Evolutionary conservation across 23 tunicate species (phyloP).

Genomic region (Trididemnum nubilum): DNA sequence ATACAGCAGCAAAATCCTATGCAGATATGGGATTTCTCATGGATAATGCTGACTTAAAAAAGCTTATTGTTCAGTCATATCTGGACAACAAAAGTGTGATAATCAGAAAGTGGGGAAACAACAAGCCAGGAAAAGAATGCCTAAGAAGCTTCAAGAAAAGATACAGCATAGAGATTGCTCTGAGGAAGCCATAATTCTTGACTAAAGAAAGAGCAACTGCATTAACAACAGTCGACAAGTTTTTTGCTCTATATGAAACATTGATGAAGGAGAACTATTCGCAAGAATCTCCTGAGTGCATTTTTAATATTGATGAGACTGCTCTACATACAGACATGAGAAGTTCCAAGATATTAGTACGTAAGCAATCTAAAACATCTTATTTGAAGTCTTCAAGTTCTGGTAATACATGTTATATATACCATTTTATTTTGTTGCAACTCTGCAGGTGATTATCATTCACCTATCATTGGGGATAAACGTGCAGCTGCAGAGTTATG

Average conservation of each 20-base stretch:
- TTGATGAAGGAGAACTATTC: not conserved
- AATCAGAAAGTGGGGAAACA: not conserved
- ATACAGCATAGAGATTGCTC: not conserved
- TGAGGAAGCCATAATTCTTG: not conserved
- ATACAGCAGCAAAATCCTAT: too few relatives aligned
- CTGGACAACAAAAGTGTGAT: not conserved
- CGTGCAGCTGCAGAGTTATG: not conserved
- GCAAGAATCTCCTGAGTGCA: not conserved
- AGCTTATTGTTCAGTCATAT: not conserved
- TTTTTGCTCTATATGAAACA: not conserved
- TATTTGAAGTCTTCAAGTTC: not conserved
- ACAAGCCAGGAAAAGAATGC: constrained; percentile 6
- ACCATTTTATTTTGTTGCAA: not conserved
- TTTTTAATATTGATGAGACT: not conserved
- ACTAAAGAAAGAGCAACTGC: not conserved
- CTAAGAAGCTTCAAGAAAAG: not conserved
- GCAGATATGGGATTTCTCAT: not conserved
- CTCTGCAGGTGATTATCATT: not conserved
- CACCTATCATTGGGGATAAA: not conserved
- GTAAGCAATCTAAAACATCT: not conserved
- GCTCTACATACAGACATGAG: not conserved
- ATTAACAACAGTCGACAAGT: not conserved
- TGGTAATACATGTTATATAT: not conserved
- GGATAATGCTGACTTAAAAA: not conserved
- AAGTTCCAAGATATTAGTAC: not conserved